Conservation (phyloP, 2,888 invertebrate genomes). For the Pelosia muscerda region DNA sequence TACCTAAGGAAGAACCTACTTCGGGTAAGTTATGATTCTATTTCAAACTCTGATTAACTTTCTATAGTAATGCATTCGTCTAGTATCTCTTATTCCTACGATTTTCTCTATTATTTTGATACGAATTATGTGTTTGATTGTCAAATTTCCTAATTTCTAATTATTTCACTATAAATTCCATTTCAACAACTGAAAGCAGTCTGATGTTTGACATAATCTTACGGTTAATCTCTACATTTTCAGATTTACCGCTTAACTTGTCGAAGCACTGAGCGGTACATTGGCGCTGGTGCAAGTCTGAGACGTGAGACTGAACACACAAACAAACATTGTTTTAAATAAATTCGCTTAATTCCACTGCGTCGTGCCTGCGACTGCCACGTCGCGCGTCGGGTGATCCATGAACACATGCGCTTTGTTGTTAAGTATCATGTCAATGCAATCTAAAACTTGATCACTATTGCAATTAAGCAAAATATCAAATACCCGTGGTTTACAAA, state of each 20-base stretch:
- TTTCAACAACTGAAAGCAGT: not conserved
- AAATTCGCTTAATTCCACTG: constrained; percentile 51
- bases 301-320: constrained; percentile 72
- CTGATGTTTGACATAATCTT: not conserved
- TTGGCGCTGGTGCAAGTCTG: constrained; percentile 63
- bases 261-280: constrained; percentile 90
- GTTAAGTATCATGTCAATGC: constrained; percentile 41
- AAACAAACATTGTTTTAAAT: constrained; percentile 58
- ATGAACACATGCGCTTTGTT: constrained; percentile 32
- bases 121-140: not conserved
- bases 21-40: constrained; percentile 74
- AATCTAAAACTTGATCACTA: constrained; percentile 49
- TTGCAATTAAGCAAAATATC: constrained; percentile 50
- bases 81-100: too few relatives aligned
- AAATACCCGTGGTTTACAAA: constrained; percentile 47
- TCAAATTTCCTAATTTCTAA: not conserved
- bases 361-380: constrained; percentile 37
- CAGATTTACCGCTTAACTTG: constrained; percentile 96
- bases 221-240: constrained; percentile 64
- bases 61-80: not conserved
- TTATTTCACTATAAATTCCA: not conserved
- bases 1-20: constrained; percentile 87
- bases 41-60: not conserved
- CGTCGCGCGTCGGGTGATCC: constrained; percentile 32
- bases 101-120: too few relatives aligned